Percentiles rank a stretch among this genome's conserved stretches.
phyloP scores from a whole-genome alignment of 2,113 vertebrate genomes.

The Alectura lathami region DNA sequence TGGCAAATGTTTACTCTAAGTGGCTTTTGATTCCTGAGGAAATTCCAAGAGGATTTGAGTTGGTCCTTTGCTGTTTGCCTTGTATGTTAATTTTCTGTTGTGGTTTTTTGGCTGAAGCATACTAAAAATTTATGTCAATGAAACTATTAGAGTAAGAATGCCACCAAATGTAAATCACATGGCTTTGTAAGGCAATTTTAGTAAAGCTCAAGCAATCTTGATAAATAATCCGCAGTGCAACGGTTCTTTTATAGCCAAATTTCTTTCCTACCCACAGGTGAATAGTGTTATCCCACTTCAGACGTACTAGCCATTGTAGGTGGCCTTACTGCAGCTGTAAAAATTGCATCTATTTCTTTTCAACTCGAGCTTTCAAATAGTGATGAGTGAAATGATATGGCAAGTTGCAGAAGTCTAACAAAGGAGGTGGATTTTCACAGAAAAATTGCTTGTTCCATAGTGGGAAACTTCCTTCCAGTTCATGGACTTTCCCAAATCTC shows the following conservation, averaged over 20 bases:
- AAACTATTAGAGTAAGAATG: constrained; percentile 27
- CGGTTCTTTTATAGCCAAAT: background rate
- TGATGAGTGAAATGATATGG: background rate
- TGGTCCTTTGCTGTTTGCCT: constrained; percentile 22
- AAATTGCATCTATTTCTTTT: background rate
- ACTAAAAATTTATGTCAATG: background rate
- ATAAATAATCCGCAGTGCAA: background rate
- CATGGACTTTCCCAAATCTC: background rate
- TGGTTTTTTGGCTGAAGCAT: background rate
- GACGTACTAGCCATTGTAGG: background rate
- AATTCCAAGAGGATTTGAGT: constrained; percentile 30
- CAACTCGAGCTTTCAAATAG: background rate
- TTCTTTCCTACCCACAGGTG: background rate
- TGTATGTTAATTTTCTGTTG: constrained; percentile 8
- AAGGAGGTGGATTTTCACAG: background rate
- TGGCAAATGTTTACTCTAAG: constrained; percentile 53
- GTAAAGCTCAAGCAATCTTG: background rate
- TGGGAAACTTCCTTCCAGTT: background rate
- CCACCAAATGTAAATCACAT: background rate
- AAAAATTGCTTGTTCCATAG: background rate
- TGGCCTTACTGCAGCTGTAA: background rate
- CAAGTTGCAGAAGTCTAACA: background rate
- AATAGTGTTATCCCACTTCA: background rate
- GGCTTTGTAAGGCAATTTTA: constrained; percentile 4
- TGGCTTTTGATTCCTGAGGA: constrained; percentile 43